Evolutionary conservation across 2,888 invertebrate genomes (phyloP).

Genomic region (Dynastes maya): DNA sequence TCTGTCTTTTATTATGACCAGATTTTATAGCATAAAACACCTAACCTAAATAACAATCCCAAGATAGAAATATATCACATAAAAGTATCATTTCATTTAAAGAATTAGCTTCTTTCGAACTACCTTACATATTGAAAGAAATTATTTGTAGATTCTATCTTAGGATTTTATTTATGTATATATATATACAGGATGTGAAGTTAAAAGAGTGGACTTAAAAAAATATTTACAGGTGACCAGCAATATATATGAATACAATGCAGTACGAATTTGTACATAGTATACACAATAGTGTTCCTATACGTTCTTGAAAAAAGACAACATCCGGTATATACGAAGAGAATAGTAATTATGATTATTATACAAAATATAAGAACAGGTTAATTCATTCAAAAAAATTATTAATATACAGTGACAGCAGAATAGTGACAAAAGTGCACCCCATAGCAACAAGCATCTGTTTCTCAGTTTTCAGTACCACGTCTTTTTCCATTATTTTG

Average conservation of each 20-base stretch:
- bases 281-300: no score
- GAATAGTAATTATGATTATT: constrained; percentile 2
- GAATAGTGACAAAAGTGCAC: constrained; percentile 70
- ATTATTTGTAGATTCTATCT: not conserved
- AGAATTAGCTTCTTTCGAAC: not conserved
- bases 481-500: constrained; percentile 7
- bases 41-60: no score
- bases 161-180: no score
- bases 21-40: no score
- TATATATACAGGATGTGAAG: no score
- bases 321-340: not conserved
- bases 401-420: constrained; percentile 63
- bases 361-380: constrained; percentile 21
- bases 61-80: no score
- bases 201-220: no score
- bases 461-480: constrained; percentile 49
- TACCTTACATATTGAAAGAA: not conserved
- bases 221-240: no score
- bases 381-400: constrained; percentile 53
- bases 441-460: constrained; percentile 62
- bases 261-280: no score
- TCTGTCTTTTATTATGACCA: no score
- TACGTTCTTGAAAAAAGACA: not conserved
- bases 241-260: no score
- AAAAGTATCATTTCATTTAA: not conserved